phyloP scores from a whole-genome alignment of 2,113 vertebrate species.

The Mobula hypostoma region DNA sequence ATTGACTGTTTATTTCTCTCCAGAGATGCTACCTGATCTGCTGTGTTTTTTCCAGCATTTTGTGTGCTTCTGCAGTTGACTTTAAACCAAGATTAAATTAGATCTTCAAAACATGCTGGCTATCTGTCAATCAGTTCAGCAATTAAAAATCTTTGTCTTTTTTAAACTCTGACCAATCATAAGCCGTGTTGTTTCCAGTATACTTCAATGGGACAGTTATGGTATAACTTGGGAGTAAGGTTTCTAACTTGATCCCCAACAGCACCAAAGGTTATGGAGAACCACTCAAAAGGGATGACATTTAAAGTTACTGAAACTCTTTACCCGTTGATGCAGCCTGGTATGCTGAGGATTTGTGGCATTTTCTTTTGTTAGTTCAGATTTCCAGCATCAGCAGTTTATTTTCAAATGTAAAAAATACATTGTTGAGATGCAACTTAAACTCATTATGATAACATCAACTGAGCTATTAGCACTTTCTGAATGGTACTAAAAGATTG shows the following conservation, averaged over 20 bases:
- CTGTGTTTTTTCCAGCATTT: too few species aligned
- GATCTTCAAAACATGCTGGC: neutral
- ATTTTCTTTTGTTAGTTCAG: too few species aligned
- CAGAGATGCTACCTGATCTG: too few species aligned
- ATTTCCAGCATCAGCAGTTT: too few species aligned
- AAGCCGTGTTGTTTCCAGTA: neutral
- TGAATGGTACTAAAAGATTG: neutral
- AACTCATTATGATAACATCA: neutral
- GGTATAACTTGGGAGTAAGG: neutral
- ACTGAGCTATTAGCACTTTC: neutral
- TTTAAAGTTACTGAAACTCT: neutral
- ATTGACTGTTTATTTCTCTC: too few species aligned
- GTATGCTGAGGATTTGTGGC: too few species aligned
- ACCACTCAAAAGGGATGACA: neutral
- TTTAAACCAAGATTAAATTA: neutral
- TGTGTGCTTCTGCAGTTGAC: too few species aligned
- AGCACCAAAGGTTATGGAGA: neutral
- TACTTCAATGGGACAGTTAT: neutral
- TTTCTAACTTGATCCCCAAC: neutral
- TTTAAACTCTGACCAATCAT: neutral
- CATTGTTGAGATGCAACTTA: neutral
- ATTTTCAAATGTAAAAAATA: neutral
- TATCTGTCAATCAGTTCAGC: neutral
- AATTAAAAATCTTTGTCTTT: neutral
- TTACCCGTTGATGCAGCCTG: neutral